Conservation (phyloP, 2,888 invertebrate genomes). For the Lissonota sp. region DNA sequence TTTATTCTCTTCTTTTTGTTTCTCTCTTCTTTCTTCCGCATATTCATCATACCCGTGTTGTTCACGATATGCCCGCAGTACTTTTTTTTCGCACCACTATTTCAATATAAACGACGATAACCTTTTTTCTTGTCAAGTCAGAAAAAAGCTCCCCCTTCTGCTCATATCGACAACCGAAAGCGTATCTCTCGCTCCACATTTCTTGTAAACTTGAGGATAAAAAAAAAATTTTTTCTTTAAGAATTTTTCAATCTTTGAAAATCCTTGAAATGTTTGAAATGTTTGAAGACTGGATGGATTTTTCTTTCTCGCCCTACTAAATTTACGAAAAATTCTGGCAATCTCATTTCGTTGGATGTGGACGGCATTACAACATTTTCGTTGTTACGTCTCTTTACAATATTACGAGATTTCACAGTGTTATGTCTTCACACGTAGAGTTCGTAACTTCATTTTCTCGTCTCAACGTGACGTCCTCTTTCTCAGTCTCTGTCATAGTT, state of each 20-base stretch:
- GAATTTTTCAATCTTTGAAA: no score
- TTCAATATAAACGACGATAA: not conserved
- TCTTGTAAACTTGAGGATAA: not conserved
- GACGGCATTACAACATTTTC: not conserved
- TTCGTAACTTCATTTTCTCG: slow-evolving; percentile 25
- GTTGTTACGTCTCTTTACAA: not conserved
- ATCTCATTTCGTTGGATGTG: no score
- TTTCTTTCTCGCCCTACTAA: no score
- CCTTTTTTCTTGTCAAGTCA: not conserved
- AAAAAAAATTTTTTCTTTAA: no score
- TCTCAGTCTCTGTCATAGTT: slow-evolving; percentile 11
- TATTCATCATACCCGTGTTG: not conserved
- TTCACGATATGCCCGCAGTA: not conserved
- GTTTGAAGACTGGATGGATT: no score
- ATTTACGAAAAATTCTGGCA: no score
- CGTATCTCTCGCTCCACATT: not conserved
- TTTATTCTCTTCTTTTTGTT: not conserved
- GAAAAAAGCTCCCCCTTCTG: not conserved
- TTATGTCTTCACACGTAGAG: not conserved
- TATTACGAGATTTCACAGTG: not conserved
- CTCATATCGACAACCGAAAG: not conserved
- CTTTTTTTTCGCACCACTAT: not conserved
- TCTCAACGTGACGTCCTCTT: not conserved
- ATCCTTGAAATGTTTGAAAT: no score
- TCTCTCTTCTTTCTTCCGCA: not conserved